Conservation (phyloP, 2,113 vertebrate genomes). For the Sorex fumeus region DNA sequence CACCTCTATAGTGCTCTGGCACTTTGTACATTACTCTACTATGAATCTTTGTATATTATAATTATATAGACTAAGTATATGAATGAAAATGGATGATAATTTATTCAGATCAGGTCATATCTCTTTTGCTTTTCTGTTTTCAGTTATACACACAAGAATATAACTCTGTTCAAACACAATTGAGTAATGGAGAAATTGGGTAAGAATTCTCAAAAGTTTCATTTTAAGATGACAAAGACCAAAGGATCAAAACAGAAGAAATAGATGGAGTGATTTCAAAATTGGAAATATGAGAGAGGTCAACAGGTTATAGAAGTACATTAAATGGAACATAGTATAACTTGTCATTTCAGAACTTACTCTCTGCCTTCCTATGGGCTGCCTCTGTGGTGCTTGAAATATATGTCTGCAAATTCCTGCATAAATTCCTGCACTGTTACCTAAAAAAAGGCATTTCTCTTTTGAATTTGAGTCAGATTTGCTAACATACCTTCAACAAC, state of each 20-base stretch:
- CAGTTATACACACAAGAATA: neutral
- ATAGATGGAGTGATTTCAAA: constrained; percentile 37
- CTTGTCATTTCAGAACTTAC: constrained; percentile 43
- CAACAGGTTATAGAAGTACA: constrained; percentile 36
- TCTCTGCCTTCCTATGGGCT: neutral
- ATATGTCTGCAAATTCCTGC: constrained; percentile 45
- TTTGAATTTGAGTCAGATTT: constrained; percentile 30
- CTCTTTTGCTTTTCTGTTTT: constrained; percentile 42
- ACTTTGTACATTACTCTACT: neutral
- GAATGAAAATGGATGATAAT: neutral
- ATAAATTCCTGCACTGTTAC: neutral
- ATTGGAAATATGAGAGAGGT: constrained; percentile 47
- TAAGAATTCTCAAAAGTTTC: constrained; percentile 38
- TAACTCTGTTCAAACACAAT: constrained; percentile 54
- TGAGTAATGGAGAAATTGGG: constrained; percentile 1
- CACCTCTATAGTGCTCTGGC: neutral
- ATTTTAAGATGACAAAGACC: constrained; percentile 52
- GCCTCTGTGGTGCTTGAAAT: constrained; percentile 28
- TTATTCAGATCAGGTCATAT: constrained; percentile 7
- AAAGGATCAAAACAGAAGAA: constrained; percentile 44
- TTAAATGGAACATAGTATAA: constrained; percentile 21
- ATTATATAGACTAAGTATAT: neutral
- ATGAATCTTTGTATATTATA: neutral
- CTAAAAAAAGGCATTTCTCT: constrained; percentile 14
- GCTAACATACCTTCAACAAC: neutral